These are phyloP conservation scores for Forbesichthys agassizii DNA, from an alignment of 2,113 vertebrate genomes.

Conservation along the genomic window DNA sequence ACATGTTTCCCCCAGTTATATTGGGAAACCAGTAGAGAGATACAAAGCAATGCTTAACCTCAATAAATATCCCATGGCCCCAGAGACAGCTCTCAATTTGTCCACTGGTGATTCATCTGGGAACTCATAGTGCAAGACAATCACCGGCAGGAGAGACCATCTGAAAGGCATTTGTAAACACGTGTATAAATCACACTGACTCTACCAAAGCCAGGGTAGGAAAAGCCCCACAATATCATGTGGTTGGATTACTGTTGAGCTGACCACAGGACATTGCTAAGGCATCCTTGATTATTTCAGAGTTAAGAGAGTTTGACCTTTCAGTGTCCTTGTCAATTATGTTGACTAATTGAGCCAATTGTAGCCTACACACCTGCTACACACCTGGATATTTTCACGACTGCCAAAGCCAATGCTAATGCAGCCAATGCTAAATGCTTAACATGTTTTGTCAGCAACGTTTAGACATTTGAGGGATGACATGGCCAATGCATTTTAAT, in stretches of 20 bases:
- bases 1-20: conserved; percentile 73
- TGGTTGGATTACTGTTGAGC: conserved; percentile 56
- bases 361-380: conserved; percentile 17
- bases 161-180: conserved; percentile 79
- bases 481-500: no score
- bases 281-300: conserved; percentile 61
- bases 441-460: background rate
- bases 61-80: conserved; percentile 71
- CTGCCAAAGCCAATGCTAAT: background rate
- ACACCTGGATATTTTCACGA: conserved; percentile 21
- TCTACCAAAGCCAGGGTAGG: conserved; percentile 48
- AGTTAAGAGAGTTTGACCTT: conserved; percentile 50
- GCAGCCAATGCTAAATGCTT: background rate
- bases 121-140: conserved; percentile 76
- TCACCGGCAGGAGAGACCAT: conserved; percentile 62
- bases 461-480: background rate
- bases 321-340: conserved; percentile 43
- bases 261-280: conserved; percentile 48
- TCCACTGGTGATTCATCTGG: conserved; percentile 73
- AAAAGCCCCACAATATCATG: conserved; percentile 56
- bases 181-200: conserved; percentile 72
- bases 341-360: conserved; percentile 10
- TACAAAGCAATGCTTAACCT: conserved; percentile 71
- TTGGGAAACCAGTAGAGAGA: conserved; percentile 57
- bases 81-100: conserved; percentile 66